Conservation (phyloP, 2,113 vertebrate genomes). For the Peromyscus leucopus region DNA sequence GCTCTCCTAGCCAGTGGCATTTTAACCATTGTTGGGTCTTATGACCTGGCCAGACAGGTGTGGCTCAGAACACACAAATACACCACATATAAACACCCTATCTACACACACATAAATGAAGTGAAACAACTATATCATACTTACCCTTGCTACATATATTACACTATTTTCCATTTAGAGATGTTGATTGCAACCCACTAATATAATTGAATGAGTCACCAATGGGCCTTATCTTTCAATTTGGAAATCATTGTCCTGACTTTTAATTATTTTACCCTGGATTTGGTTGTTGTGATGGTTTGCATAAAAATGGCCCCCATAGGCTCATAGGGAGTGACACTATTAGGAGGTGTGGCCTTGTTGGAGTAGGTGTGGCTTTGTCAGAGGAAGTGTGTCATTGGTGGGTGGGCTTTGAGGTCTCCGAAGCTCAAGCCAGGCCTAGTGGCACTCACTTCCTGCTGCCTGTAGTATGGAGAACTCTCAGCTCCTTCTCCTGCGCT, state of each 20-base stretch:
- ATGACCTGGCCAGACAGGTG: neutral
- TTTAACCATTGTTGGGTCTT: neutral
- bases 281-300: neutral
- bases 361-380: neutral
- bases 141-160: neutral
- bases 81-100: neutral
- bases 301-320: neutral
- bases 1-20: neutral
- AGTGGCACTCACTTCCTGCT: neutral
- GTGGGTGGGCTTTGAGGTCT: neutral
- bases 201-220: constrained; percentile 30
- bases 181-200: neutral
- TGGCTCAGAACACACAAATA: neutral
- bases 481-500: neutral
- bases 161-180: neutral
- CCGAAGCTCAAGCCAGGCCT: neutral
- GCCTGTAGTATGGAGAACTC: neutral
- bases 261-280: neutral
- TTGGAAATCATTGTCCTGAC: constrained; percentile 24
- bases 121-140: neutral
- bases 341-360: neutral
- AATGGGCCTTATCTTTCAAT: neutral
- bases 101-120: neutral
- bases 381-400: neutral
- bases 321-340: neutral